These are phyloP conservation scores for Eupeodes luniger DNA, from an alignment of 2,888 invertebrate species.

Conservation along the genomic window DNA sequence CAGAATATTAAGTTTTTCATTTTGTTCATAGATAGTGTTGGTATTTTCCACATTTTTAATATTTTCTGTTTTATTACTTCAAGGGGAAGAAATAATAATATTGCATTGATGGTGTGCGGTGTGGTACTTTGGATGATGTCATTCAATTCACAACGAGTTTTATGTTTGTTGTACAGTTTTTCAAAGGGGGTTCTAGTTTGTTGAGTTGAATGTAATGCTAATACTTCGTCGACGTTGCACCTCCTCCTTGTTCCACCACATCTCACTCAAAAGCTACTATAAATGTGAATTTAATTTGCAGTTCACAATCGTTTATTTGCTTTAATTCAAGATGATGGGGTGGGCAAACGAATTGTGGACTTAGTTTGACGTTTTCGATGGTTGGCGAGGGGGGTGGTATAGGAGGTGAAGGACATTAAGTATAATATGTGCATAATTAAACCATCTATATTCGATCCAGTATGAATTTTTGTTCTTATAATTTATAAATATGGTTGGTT, in stretches of 20 bases:
- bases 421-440: slow-evolving; percentile 41
- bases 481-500: neutral
- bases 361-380: neutral
- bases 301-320: slow-evolving; percentile 44
- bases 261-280: slow-evolving; percentile 2
- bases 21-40: neutral
- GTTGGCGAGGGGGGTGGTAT: neutral
- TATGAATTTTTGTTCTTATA: neutral
- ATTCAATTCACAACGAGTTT: slow-evolving; percentile 23
- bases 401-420: neutral
- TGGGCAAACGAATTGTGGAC: no score
- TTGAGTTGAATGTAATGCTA: slow-evolving; percentile 5
- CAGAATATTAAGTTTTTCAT: slow-evolving; percentile 56
- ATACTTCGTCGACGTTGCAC: no score
- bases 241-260: neutral
- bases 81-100: neutral
- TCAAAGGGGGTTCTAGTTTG: neutral
- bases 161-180: neutral
- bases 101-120: neutral
- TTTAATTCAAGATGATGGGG: neutral
- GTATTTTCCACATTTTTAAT: neutral
- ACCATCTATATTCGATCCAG: slow-evolving; percentile 5
- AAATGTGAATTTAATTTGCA: slow-evolving; percentile 63
- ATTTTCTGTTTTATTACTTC: slow-evolving; percentile 1
- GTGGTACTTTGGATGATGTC: slow-evolving; percentile 26